A percentile compares a stretch with the other conserved stretches of the same genome.
Evolutionary conservation across 2,113 vertebrate species (phyloP).

Genomic region (Phalacrocorax aristotelis): DNA sequence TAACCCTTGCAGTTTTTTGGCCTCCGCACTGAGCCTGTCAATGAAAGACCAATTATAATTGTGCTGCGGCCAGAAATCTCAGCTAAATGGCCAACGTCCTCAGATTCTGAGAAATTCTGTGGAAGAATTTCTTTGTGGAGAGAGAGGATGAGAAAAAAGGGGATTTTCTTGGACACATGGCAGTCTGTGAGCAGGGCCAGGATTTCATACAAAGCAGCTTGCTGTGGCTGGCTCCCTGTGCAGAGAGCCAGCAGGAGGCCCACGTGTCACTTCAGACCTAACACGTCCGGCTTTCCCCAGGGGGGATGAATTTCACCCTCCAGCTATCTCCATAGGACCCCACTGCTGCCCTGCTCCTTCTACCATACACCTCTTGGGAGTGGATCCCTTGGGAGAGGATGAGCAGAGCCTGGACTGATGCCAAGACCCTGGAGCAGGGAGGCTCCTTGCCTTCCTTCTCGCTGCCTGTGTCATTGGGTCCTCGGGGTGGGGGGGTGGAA

Average conservation of each 20-base stretch:
- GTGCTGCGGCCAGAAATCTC: conserved; percentile 26
- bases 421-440: not conserved
- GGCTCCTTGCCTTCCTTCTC: not conserved
- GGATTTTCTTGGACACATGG: conserved; percentile 57
- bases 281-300: not conserved
- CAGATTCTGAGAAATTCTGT: conserved; percentile 60
- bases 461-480: not conserved
- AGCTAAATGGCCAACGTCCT: conserved; percentile 37
- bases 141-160: conserved; percentile 37
- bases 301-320: not conserved
- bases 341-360: not conserved
- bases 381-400: not conserved
- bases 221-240: not conserved
- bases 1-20: conserved; percentile 60
- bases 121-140: conserved; percentile 50
- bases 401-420: not conserved
- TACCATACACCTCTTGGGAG: not conserved
- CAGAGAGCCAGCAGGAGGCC: not conserved
- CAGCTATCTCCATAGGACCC: not conserved
- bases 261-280: not conserved
- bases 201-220: conserved; percentile 13
- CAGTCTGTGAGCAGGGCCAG: not conserved
- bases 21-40: not conserved
- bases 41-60: conserved; percentile 49
- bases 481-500: not conserved